Evolutionary conservation across 1,140 invertebrate genomes (phyloP).

Genomic region (Pinna nobilis): DNA sequence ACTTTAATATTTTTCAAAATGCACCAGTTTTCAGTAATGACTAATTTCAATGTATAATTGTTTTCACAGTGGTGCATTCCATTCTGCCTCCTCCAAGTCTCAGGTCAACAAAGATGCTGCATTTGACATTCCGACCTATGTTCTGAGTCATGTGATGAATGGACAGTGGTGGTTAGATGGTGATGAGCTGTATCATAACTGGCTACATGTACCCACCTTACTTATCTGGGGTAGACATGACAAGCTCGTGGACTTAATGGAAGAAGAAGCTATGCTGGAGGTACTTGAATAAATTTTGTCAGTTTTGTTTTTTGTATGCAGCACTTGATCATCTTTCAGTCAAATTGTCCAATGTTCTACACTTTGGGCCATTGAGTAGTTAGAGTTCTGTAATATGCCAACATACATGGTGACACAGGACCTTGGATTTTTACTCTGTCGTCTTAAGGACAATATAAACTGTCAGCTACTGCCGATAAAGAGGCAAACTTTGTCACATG

Average conservation of each 20-base stretch:
- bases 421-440: too few species aligned
- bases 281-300: constrained; percentile 69
- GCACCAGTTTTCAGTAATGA: too few species aligned
- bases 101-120: constrained; percentile 61
- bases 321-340: too few species aligned
- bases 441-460: too few species aligned
- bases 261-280: constrained; percentile 86
- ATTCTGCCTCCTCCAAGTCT: constrained; percentile 39
- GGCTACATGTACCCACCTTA: constrained; percentile 82
- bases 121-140: constrained; percentile 79
- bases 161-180: constrained; percentile 85
- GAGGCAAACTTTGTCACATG: too few species aligned
- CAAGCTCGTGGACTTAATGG: constrained; percentile 81
- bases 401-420: too few species aligned
- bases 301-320: neutral
- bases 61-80: constrained; percentile 68
- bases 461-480: too few species aligned
- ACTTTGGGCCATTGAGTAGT: too few species aligned
- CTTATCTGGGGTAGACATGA: constrained; percentile 84
- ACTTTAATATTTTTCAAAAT: too few species aligned
- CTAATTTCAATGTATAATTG: too few species aligned
- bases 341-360: too few species aligned
- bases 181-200: constrained; percentile 82
- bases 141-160: constrained; percentile 77
- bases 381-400: too few species aligned